Conservation (phyloP, 2,113 vertebrate genomes). For the Chloropsis hardwickii region DNA sequence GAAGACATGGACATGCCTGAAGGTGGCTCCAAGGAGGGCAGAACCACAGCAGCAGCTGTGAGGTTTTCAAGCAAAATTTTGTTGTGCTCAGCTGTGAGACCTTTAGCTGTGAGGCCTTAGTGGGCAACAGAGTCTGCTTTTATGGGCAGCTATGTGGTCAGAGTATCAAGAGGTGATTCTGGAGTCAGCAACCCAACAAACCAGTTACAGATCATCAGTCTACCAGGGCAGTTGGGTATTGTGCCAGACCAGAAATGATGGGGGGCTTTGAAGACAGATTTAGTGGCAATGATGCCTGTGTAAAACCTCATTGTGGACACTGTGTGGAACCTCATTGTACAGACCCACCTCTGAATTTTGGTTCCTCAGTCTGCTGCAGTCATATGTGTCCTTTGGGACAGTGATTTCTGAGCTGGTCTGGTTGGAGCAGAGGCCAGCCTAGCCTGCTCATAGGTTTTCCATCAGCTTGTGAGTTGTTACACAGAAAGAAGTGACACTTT, state of each 20-base stretch:
- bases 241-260: neutral
- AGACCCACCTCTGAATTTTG: neutral
- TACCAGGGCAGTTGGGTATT: neutral
- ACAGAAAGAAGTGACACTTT: neutral
- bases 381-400: neutral
- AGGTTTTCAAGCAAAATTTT: neutral
- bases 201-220: neutral
- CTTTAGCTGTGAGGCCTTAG: neutral
- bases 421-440: neutral
- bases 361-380: neutral
- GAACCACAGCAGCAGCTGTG: fast-evolving
- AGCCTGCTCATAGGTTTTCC: neutral
- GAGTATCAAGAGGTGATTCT: neutral
- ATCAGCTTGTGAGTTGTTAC: neutral
- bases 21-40: neutral
- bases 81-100: neutral
- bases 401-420: neutral
- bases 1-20: neutral
- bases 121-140: neutral
- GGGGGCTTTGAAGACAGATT: neutral
- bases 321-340: neutral
- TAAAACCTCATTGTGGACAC: neutral
- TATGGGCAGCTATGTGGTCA: neutral
- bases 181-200: neutral
- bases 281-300: neutral